phyloP scores from a whole-genome alignment of 2,113 vertebrate species.

The Ahaetulla prasina region DNA sequence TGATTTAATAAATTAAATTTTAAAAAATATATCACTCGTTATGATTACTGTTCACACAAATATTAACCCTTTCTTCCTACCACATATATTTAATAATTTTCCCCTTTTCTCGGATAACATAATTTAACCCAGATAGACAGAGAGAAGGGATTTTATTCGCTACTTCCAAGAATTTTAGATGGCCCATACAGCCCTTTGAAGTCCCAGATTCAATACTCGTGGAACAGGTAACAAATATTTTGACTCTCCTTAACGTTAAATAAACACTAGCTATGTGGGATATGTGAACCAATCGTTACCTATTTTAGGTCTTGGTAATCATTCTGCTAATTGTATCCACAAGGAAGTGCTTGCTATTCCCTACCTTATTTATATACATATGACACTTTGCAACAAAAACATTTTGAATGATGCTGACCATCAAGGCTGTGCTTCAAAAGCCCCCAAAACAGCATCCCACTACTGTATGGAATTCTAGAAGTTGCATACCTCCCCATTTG shows the following conservation, averaged over 20 bases:
- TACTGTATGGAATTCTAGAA: not conserved
- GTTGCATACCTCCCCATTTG: slow-evolving; percentile 75
- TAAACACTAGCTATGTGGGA: not conserved
- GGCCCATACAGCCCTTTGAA: not conserved
- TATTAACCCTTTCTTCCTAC: not conserved
- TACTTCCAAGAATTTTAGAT: not conserved
- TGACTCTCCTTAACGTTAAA: not conserved
- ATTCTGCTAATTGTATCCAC: not conserved
- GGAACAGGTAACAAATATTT: not conserved
- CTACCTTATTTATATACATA: not conserved
- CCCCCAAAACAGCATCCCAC: not conserved
- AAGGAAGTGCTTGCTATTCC: not conserved
- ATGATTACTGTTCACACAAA: not conserved
- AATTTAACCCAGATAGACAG: not conserved
- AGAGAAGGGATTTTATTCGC: not conserved
- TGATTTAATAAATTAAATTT: not conserved
- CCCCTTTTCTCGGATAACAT: not conserved
- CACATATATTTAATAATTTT: not conserved
- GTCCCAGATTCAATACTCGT: not conserved
- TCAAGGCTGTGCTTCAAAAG: not conserved
- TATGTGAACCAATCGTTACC: not conserved
- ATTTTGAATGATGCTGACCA: not conserved
- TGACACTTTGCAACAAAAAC: not conserved
- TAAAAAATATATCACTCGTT: not conserved
- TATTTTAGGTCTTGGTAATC: not conserved